A percentile compares a stretch with the other conserved stretches of the same genome.
Evolutionary conservation across 2,113 vertebrate genomes (phyloP).

Genomic region (Collichthys lucidus): DNA sequence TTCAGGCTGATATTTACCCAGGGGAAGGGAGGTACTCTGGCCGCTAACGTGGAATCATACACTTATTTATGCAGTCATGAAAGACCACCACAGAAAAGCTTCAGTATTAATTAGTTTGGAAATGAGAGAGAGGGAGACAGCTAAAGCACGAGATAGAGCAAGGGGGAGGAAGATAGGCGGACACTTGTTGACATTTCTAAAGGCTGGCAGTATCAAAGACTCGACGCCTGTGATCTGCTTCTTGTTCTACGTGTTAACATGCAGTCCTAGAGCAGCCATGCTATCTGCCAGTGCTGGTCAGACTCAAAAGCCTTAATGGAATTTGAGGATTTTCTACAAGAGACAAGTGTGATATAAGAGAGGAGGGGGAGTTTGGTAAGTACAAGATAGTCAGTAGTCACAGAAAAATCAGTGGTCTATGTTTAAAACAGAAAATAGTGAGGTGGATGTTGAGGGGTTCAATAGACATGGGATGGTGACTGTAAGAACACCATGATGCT

Average conservation of each 20-base stretch:
- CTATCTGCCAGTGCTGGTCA: constrained; percentile 21
- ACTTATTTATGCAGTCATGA: constrained; percentile 61
- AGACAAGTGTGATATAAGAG: neutral
- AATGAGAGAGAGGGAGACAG: constrained; percentile 54
- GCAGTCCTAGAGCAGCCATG: constrained; percentile 28
- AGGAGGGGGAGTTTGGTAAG: neutral
- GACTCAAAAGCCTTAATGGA: constrained; percentile 42
- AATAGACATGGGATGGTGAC: neutral
- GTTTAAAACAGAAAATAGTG: neutral
- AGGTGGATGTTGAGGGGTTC: neutral
- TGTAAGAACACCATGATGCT: neutral
- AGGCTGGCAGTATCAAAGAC: constrained; percentile 64
- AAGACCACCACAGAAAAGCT: constrained; percentile 45
- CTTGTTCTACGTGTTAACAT: constrained; percentile 43
- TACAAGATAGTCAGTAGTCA: neutral
- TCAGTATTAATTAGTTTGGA: constrained; percentile 62
- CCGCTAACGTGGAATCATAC: constrained; percentile 35
- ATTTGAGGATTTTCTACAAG: constrained; percentile 20
- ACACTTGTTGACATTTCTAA: constrained; percentile 75
- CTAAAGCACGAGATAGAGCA: constrained; percentile 23
- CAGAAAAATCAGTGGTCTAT: neutral
- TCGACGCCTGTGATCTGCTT: constrained; percentile 55
- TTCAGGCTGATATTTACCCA: constrained; percentile 50
- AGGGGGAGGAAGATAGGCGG: constrained; percentile 45
- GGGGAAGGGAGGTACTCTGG: constrained; percentile 37